Evolutionary conservation across 2,113 vertebrate genomes (phyloP), one percentile per base, ranked within the genome.

Genomic region (Chaetura pelagica): DNA sequence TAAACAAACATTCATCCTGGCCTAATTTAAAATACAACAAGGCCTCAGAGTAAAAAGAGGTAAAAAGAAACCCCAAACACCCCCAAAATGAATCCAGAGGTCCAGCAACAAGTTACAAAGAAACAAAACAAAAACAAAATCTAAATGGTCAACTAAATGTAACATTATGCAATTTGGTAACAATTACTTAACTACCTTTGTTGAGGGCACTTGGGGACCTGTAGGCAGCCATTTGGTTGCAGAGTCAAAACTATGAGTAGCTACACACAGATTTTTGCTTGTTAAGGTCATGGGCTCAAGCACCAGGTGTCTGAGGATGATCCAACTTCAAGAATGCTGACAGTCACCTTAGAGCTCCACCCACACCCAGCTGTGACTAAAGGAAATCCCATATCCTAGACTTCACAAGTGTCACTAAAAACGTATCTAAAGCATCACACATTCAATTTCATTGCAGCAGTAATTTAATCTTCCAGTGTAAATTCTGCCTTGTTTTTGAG

Each of bases 1-100:
- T 85, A 96, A 96, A 94, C 71, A 91, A 86, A 17, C 55, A 91
- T 85, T 92, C 87, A 78, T 78, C 66, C n/a, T 35, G 12, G 17
- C 29, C 40, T 66, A 54, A 68, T 32, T 32, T 27, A 59, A 76
- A 85, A 62, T 79, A 91, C n/a, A 2, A 46, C 46, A 68, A 44
- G 18, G 19, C 21, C 89, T 91, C 71, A 77, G 63, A 89, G 46
- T 72, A 77, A 22, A 69, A n/a, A 61, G 19, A 57, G 11, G 19
- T 9, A 2, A 12, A 11, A 14, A 18, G 38, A 21, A 12, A 73
- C 4, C 23, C 12, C 40, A 42, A 12, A 9, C 40, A 5, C 40
- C 40, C 40, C 40, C 40, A 35, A 72, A 76, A 84, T 15, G 88
- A 76, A 86, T 34, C 46, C 86, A 86, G 55, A n/a, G 73, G 79